A percentile compares a stretch with the other conserved stretches of the same genome.
These are phyloP conservation scores for Latrodectus hesperus DNA, from an alignment of 2,888 invertebrate genomes.

Conservation along the genomic window DNA sequence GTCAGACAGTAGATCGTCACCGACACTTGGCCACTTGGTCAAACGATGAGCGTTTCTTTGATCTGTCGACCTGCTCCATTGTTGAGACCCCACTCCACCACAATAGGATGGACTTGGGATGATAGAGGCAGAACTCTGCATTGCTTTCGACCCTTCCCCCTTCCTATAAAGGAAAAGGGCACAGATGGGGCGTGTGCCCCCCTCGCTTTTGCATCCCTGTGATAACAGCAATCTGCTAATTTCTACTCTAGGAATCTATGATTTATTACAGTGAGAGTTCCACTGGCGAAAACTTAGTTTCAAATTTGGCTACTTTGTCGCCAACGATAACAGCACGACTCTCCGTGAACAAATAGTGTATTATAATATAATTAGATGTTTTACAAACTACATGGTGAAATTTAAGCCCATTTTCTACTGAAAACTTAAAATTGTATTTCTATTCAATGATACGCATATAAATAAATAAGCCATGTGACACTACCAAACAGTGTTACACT, in stretches of 20 bases:
- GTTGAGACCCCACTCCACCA: slow-evolving; percentile 36
- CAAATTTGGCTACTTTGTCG: too few species aligned
- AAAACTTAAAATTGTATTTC: too few species aligned
- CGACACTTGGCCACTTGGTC: slow-evolving; percentile 66
- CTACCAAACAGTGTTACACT: too few species aligned
- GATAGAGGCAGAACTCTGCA: slow-evolving; percentile 25
- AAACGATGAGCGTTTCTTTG: slow-evolving; percentile 61
- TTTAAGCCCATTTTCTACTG: too few species aligned
- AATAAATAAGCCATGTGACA: too few species aligned
- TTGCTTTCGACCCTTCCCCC: not conserved
- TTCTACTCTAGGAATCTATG: slow-evolving; percentile 51
- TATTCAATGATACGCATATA: too few species aligned
- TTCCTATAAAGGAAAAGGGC: slow-evolving; percentile 15
- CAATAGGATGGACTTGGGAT: slow-evolving; percentile 61
- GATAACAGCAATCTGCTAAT: slow-evolving; percentile 69
- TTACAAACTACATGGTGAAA: too few species aligned
- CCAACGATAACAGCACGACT: too few species aligned
- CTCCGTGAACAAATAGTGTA: too few species aligned
- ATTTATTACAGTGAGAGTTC: slow-evolving; percentile 39
- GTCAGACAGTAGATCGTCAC: slow-evolving; percentile 42
- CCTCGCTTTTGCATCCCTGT: slow-evolving; percentile 38
- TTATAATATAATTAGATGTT: too few species aligned
- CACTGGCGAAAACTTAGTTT: too few species aligned
- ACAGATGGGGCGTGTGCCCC: slow-evolving; percentile 56
- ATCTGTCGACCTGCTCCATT: slow-evolving; percentile 29